A percentile compares a stretch with the other conserved stretches of the same genome.
Conservation (phyloP, 2,113 vertebrate species). For the Tachycineta bicolor region DNA sequence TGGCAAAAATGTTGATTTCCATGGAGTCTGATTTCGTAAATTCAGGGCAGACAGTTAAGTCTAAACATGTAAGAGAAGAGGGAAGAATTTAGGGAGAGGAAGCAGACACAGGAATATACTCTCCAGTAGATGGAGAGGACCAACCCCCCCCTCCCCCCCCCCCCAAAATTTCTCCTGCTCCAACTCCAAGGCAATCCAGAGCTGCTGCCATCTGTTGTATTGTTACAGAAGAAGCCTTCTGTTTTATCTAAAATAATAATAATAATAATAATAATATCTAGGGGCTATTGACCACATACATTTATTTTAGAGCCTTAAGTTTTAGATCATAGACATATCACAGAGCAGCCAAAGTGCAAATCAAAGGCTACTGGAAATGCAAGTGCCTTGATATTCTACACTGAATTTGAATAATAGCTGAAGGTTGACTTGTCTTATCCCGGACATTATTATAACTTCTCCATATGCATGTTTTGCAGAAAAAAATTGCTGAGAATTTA, state of each 20-base stretch:
- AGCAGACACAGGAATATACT: accelerated
- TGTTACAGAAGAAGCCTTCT: not conserved
- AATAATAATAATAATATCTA: not conserved
- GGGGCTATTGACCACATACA: accelerated
- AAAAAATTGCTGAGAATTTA: not conserved
- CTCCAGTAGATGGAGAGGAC: not conserved
- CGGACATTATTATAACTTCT: not conserved
- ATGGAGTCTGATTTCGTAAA: not conserved
- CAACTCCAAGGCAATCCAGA: not conserved
- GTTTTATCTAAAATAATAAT: not conserved
- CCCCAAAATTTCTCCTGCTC: not conserved
- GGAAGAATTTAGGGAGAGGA: not conserved
- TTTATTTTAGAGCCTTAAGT: not conserved
- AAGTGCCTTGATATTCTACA: not conserved
- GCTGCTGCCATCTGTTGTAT: not conserved
- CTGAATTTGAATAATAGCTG: not conserved
- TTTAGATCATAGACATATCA: not conserved
- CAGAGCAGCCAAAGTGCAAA: not conserved
- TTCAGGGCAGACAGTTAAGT: not conserved
- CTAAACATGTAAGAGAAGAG: not conserved
- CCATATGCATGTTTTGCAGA: not conserved
- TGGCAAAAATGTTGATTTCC: not conserved
- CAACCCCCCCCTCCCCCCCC: accelerated
- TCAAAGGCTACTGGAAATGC: not conserved
- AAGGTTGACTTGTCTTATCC: not conserved